These are phyloP conservation scores for Drosophila meridiana DNA, from an alignment of 2,888 invertebrate genomes.

Conservation along the genomic window DNA sequence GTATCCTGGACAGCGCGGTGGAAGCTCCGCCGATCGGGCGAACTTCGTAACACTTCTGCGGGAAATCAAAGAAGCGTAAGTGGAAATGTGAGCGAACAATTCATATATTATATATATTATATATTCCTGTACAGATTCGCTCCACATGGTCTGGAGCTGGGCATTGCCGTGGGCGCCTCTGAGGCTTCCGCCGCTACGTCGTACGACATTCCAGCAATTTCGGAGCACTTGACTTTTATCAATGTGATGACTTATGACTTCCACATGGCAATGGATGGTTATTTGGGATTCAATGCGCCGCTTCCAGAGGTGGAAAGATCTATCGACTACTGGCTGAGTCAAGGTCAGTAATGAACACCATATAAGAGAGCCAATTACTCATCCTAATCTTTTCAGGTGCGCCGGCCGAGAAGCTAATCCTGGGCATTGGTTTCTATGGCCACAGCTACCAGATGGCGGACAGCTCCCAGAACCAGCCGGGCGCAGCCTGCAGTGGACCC, in stretches of 20 bases:
- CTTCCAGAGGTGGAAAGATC: constrained; percentile 92
- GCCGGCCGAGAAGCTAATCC: constrained; percentile 92
- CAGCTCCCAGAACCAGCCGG: constrained; percentile 77
- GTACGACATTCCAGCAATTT: constrained; percentile 73
- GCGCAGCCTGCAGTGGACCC: constrained; percentile 49
- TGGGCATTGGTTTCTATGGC: constrained; percentile 95
- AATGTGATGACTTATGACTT: constrained; percentile 81
- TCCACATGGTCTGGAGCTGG: constrained; percentile 87
- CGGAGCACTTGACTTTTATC: constrained; percentile 67
- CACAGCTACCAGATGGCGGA: constrained; percentile 91
- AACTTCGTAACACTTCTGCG: constrained; percentile 86
- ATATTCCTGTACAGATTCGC: constrained; percentile 44
- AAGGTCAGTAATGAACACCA: constrained; percentile 14
- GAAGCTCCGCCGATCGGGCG: constrained; percentile 88
- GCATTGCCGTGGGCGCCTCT: constrained; percentile 86
- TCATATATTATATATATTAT: not conserved
- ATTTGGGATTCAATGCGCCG: constrained; percentile 72
- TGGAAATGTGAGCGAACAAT: not conserved
- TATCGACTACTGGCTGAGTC: constrained; percentile 92
- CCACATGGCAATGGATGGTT: constrained; percentile 54
- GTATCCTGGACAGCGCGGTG: constrained; percentile 89
- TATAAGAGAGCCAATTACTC: not conserved
- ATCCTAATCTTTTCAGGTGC: constrained; percentile 42
- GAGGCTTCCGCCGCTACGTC: constrained; percentile 54
- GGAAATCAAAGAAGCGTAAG: constrained; percentile 72